Evolutionary conservation across 1,140 invertebrate species (phyloP), one percentile per base, ranked within the genome.

Genomic region (Cydia pomonella): DNA sequence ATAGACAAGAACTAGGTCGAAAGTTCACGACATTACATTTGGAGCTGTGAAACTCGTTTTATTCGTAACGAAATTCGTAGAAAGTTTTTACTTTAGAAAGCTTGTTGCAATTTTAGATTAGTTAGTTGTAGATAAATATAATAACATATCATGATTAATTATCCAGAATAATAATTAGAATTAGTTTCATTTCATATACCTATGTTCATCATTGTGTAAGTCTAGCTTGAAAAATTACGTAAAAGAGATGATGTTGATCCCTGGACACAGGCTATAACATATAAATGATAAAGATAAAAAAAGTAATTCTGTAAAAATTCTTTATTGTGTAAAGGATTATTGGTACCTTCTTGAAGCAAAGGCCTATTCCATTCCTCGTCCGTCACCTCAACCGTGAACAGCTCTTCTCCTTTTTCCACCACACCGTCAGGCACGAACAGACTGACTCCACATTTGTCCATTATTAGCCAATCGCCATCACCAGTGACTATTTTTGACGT

Each of bases 381-480:
- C n/a, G 95, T 94, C 4, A 96, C 94, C 23, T 95, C 95, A 73
- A 96, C 87, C 79, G 95, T 96, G 23, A 96, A 93, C 77, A 96
- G 93, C 80, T 96, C 95, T 21, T 94, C 90, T 0, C 94, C 94
- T 76, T 94, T 94, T 53, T 93, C 91, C 3, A 97, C 87, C 3
- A 96, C 94, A 27, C 96, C 96, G 84, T 96, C 95, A 23, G 96
- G 96, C 18, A 96, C 92, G 1, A 94, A 96, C 75, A 97, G 82
- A 78, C 94, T 94, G 0, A 96, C 94, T n/a, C 95, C 95, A 82
- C 94, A 95, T 77, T 96, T 95, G 1, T 95, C 94, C 76, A 97
- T 84, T 66, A 91, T 87, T 27, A 97, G 86, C 82, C 96, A 94
- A 62, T 94, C 95, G 6, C 96, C 96, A 6, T 94, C 88, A 53